These are phyloP conservation scores for Marasmarcha lunaedactyla DNA, from an alignment of 2,888 invertebrate genomes.

Conservation along the genomic window DNA sequence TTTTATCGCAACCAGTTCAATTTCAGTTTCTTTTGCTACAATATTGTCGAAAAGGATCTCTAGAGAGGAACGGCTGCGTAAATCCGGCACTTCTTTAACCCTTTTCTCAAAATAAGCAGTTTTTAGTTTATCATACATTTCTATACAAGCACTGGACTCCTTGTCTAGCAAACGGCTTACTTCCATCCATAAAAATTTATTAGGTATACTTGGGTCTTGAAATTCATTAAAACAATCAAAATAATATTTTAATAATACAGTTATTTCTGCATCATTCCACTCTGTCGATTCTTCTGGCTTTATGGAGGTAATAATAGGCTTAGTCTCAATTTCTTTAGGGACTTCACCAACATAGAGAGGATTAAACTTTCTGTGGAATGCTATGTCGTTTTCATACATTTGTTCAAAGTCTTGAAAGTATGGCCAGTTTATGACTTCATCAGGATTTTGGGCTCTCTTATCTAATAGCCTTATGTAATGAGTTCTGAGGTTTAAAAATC, in stretches of 20 bases:
- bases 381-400: conserved; percentile 40
- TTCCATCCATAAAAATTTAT: conserved; percentile 55
- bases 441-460: conserved; percentile 28
- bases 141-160: conserved; percentile 34
- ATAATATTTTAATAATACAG: conserved; percentile 46
- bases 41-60: conserved; percentile 47
- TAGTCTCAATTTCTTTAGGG: too few relatives aligned
- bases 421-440: conserved; percentile 38
- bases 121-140: conserved; percentile 34
- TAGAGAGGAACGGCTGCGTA: conserved; percentile 32
- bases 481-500: conserved; percentile 52
- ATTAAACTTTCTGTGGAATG: conserved; percentile 35
- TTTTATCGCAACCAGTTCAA: conserved; percentile 19
- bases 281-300: conserved; percentile 4
- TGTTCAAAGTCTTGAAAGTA: conserved; percentile 46
- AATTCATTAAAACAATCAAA: conserved; percentile 55
- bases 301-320: too few relatives aligned
- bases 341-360: not conserved
- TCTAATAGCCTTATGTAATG: conserved; percentile 44
- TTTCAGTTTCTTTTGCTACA: conserved; percentile 37
- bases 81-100: conserved; percentile 28
- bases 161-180: conserved; percentile 45
- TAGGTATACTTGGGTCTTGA: conserved; percentile 45
- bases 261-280: conserved; percentile 44
- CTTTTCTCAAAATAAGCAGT: conserved; percentile 33